Base-by-base conservation (phyloP, 2,113 vertebrate genomes). In the Apus apus region DNA sequence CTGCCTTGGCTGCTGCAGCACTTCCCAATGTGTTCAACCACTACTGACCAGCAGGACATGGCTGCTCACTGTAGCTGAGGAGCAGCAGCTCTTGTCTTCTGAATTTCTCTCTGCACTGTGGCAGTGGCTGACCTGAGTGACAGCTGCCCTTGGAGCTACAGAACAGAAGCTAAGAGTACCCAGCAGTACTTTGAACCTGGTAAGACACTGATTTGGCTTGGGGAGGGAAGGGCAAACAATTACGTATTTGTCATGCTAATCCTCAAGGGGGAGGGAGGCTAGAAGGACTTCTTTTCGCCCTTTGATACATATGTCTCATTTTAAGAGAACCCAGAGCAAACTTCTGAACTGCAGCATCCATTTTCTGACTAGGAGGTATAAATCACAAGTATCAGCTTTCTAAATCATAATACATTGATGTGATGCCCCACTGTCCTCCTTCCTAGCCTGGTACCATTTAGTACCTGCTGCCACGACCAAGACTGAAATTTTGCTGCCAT, bases 1-100 rank as follows among this genome's bases (percentile, higher is more conserved):
- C 64, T 25, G 15, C 32, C 48, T 23, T 38, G 26, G 12, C 56
- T 85, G 80, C n/a, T 1, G 0, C 3, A 1, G 29, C 13, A 45
- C 54, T 78, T 57, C n/a, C 57, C 46, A 23, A 29, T 60, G 66
- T 50, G 36, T 38, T 50, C 60, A 51, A 50, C 29, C 20, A 46
- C 43, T 51, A 34, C 18, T 29, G 36, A 74, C 53, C 2, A 64
- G 38, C 57, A 34, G n/a, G 25, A 67, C 57, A 61, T 8, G 45
- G 27, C 6, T 56, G 66, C n/a, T 68, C 23, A 15, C 32, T 48
- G 56, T 36, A 73, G 50, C 51, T 62, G 14, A 74, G 21, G 72
- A 65, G n/a, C 77, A 67, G 54, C 46, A 57, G 29, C 30, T 43
- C 23, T 36, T 75, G 13, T 43, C 25, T 78, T 67, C 72, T 78